Evolutionary conservation across 1,140 invertebrate species (phyloP).

Genomic region (Aphis craccivora): DNA sequence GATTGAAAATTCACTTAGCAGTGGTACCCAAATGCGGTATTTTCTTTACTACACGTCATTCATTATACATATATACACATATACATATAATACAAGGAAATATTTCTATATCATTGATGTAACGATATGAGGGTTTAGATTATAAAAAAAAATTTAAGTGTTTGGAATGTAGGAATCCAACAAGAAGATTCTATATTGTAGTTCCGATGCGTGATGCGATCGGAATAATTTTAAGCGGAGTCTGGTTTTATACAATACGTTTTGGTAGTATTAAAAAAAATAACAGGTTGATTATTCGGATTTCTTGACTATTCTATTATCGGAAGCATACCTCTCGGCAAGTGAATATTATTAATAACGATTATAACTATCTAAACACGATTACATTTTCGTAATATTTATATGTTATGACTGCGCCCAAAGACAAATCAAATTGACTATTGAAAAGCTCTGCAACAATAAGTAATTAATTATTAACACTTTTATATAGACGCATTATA

Average conservation of each 20-base stretch:
- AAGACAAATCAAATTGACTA: background rate
- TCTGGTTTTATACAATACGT: background rate
- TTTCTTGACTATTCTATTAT: background rate
- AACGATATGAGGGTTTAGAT: background rate
- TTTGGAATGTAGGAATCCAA: slow-evolving; percentile 21
- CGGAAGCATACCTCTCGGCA: background rate
- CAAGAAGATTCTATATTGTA: background rate
- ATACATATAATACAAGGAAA: background rate
- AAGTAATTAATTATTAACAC: slow-evolving; percentile 1
- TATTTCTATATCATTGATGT: background rate
- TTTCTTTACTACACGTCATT: background rate
- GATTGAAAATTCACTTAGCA: background rate
- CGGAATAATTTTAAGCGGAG: background rate
- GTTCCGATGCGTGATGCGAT: background rate
- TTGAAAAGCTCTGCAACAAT: background rate
- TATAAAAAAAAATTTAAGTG: background rate
- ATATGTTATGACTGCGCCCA: background rate
- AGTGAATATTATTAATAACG: background rate
- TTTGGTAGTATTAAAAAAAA: background rate
- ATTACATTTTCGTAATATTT: background rate
- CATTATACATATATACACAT: background rate
- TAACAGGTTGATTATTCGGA: background rate
- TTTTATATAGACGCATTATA: background rate
- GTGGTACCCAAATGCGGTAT: background rate
- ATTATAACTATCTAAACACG: background rate